Evolutionary conservation across 2,113 vertebrate species (phyloP).

Genomic region (Apteryx owenii): DNA sequence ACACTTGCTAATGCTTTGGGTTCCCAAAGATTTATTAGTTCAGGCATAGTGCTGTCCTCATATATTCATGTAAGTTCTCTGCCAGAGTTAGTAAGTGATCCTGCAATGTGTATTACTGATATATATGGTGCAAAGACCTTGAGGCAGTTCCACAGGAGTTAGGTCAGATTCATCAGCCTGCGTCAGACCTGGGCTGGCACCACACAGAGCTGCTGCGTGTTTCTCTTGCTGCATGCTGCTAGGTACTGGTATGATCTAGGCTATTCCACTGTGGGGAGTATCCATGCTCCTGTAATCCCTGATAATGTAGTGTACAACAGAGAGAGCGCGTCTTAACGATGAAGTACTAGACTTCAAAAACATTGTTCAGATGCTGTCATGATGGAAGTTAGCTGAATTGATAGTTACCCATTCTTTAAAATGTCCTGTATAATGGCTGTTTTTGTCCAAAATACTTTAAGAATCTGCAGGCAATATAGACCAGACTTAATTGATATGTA

Average conservation of each 20-base stretch:
- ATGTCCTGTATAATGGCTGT: neutral
- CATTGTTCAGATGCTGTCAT: fast-evolving
- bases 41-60: neutral
- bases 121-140: neutral
- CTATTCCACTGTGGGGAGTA: neutral
- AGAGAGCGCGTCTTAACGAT: neutral
- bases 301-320: neutral
- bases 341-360: neutral
- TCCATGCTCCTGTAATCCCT: neutral
- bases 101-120: neutral
- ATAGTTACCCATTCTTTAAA: neutral
- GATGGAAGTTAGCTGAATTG: neutral
- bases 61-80: neutral
- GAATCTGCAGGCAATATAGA: neutral
- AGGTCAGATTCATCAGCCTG: fast-evolving
- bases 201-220: fast-evolving
- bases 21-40: neutral
- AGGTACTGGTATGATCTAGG: neutral
- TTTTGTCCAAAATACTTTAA: neutral
- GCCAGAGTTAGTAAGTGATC: neutral
- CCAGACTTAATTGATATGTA: neutral
- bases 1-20: neutral
- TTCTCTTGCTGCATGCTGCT: neutral
- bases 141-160: neutral
- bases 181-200: neutral